Conservation (phyloP, 2,113 vertebrate genomes). For the Tachysurus vachellii region DNA sequence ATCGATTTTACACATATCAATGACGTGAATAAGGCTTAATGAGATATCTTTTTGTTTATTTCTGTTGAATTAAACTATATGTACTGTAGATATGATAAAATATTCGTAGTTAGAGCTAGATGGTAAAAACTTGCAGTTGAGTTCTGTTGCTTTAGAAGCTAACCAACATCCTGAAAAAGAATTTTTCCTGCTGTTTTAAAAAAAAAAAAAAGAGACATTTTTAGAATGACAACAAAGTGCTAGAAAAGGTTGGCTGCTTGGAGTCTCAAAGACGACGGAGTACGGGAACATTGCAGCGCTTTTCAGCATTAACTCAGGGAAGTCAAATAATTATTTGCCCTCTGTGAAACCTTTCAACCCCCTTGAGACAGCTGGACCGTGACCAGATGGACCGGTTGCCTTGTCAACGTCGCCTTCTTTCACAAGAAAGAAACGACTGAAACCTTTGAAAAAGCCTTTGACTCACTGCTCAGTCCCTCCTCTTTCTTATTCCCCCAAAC, state of each 20-base stretch:
- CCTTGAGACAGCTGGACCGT: constrained; percentile 63
- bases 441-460: constrained; percentile 47
- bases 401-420: constrained; percentile 60
- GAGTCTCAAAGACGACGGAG: neutral
- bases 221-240: neutral
- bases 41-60: neutral
- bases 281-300: constrained; percentile 9
- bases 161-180: neutral
- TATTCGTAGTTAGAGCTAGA: neutral
- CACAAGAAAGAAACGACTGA: constrained; percentile 58
- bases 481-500: neutral
- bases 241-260: neutral
- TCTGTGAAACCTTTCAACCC: constrained; percentile 49
- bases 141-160: neutral
- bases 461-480: constrained; percentile 44
- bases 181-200: too few relatives aligned
- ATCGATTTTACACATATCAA: neutral
- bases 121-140: neutral
- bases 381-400: constrained; percentile 68
- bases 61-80: neutral
- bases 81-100: neutral
- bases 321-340: constrained; percentile 56
- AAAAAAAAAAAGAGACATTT: too few relatives aligned
- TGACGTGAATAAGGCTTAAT: neutral
- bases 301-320: constrained; percentile 36